Evolutionary conservation across 2,797 vertebrate species (phyloP).

Genomic region (Limnodromus scolopaceus): DNA sequence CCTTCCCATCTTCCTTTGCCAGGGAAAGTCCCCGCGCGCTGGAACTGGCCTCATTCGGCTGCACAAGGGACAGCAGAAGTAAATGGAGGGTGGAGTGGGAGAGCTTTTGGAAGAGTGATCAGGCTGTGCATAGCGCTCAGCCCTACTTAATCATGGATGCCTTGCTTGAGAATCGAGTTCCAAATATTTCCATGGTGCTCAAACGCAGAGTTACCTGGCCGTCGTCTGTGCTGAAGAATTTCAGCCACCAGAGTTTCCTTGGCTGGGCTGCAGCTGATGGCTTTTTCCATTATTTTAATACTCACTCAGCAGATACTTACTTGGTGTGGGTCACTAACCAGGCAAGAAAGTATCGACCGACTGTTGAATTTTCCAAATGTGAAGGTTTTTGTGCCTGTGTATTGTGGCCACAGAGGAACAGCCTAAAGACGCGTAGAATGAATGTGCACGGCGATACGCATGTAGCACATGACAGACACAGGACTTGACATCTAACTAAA

Average conservation of each 20-base stretch:
- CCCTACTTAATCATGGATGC: conserved; percentile 46
- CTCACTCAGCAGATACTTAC: neutral
- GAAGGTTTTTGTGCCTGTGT: neutral
- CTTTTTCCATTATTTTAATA: conserved; percentile 51
- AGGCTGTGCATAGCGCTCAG: conserved; percentile 19
- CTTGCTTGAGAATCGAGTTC: conserved; percentile 8
- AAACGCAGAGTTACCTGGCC: conserved; percentile 17
- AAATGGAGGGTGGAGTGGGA: conserved; percentile 57
- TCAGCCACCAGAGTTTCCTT: conserved; percentile 34
- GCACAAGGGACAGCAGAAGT: conserved; percentile 32
- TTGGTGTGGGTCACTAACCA: conserved; percentile 5
- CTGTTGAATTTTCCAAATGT: conserved; percentile 9
- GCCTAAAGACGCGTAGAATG: neutral
- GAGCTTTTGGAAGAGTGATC: conserved; percentile 49
- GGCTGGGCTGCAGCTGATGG: neutral
- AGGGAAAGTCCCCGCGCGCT: neutral
- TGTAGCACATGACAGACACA: neutral
- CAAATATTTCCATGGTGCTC: conserved; percentile 47
- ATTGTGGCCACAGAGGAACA: neutral
- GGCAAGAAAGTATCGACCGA: neutral
- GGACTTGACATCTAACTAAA: neutral
- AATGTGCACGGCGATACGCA: neutral
- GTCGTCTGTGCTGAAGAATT: neutral
- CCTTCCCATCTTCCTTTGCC: conserved; percentile 43
- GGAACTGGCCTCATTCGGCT: conserved; percentile 6